These are phyloP conservation scores for Pogonognathellus flavescens DNA, from an alignment of 1,140 invertebrate species.

Conservation along the genomic window DNA sequence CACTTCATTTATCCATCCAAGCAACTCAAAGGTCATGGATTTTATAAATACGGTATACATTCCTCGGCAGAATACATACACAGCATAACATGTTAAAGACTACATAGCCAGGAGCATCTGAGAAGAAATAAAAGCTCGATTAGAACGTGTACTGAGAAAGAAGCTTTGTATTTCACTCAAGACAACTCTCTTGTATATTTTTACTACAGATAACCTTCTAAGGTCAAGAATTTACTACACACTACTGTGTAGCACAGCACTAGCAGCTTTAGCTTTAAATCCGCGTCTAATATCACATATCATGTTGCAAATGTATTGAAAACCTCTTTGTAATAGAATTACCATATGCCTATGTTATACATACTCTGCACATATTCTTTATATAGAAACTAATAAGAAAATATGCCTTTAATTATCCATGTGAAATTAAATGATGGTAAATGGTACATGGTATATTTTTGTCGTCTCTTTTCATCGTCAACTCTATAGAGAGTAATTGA, in stretches of 20 bases:
- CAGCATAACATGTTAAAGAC: too few relatives aligned
- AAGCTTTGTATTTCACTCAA: not conserved
- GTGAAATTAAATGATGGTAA: too few relatives aligned
- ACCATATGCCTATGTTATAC: not conserved
- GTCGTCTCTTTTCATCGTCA: too few relatives aligned
- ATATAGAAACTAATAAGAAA: not conserved
- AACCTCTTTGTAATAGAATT: too few relatives aligned
- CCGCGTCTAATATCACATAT: not conserved
- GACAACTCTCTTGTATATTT: conserved; percentile 15
- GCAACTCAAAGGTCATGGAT: conserved; percentile 28
- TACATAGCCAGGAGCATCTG: not conserved
- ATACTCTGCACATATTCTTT: not conserved
- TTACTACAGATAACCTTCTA: conserved; percentile 48
- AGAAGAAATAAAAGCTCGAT: not conserved
- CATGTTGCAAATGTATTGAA: not conserved
- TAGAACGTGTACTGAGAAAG: not conserved
- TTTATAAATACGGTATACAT: not conserved
- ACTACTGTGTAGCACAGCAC: not conserved
- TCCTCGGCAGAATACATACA: not conserved
- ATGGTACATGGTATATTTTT: too few relatives aligned
- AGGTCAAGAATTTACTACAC: conserved; percentile 39
- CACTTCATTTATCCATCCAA: not conserved
- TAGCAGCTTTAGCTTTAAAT: not conserved
- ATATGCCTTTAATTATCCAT: too few relatives aligned
- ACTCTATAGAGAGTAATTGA: too few relatives aligned